These are phyloP conservation scores for Pao palembangensis DNA, from an alignment of 2,113 vertebrate genomes.

Conservation along the genomic window DNA sequence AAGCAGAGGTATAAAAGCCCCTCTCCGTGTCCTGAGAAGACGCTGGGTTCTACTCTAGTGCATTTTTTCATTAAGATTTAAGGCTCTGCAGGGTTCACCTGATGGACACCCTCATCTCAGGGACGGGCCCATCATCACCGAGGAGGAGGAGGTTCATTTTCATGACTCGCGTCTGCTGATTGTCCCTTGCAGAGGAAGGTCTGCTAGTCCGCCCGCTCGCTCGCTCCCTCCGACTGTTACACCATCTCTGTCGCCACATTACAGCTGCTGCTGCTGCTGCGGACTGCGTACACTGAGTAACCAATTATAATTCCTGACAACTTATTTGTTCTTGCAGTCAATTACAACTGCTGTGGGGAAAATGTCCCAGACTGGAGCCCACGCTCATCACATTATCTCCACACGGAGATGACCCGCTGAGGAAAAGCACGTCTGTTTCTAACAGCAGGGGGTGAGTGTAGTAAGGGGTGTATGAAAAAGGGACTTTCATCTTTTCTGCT, in stretches of 20 bases:
- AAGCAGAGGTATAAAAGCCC: conserved; percentile 75
- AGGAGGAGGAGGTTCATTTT: conserved; percentile 41
- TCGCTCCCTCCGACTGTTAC: conserved; percentile 5
- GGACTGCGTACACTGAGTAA: conserved; percentile 44
- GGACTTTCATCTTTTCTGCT: conserved; percentile 13
- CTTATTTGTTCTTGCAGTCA: conserved; percentile 57
- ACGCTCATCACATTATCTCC: conserved; percentile 54
- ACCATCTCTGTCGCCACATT: conserved; percentile 11
- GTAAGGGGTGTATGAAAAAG: neutral
- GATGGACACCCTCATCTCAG: conserved; percentile 43
- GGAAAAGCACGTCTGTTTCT: conserved; percentile 33
- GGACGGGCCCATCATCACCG: conserved; percentile 48
- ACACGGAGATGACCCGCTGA: conserved; percentile 40
- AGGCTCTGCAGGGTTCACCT: conserved; percentile 64
- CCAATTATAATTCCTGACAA: conserved; percentile 59
- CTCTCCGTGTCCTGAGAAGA: conserved; percentile 70
- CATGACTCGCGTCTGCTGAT: conserved; percentile 46
- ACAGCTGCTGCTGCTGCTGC: conserved; percentile 41
- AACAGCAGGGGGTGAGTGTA: conserved; percentile 21
- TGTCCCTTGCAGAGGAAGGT: conserved; percentile 52
- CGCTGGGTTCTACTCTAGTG: conserved; percentile 74
- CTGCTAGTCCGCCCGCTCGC: conserved; percentile 25
- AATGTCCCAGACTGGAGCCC: conserved; percentile 26
- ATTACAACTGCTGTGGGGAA: conserved; percentile 47
- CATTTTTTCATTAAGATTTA: conserved; percentile 72